A percentile compares a stretch with the other conserved stretches of the same genome.
phyloP scores from a whole-genome alignment of 2,888 invertebrate genomes.

The Conomelus anceps region DNA sequence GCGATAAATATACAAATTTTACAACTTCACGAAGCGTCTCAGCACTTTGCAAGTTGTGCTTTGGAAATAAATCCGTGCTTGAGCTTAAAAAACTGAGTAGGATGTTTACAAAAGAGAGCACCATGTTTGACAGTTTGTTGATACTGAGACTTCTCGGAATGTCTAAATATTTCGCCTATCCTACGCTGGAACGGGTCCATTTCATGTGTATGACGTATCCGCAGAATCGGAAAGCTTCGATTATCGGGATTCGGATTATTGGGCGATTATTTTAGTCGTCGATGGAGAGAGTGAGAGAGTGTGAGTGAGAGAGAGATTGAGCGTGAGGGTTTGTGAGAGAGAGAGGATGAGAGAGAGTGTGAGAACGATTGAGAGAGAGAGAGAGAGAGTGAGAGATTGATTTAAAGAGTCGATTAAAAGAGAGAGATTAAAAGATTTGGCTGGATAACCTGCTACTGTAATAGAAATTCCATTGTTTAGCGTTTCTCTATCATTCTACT shows the following conservation, averaged over 20 bases:
- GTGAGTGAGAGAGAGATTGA: neutral
- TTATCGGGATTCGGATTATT: neutral
- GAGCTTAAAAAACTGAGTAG: neutral
- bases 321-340: neutral
- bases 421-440: neutral
- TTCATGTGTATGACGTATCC: neutral
- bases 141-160: neutral
- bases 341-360: neutral
- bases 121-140: neutral
- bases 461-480: neutral
- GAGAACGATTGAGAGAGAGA: neutral
- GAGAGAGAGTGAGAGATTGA: neutral
- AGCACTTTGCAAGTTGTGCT: no score
- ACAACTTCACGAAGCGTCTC: conserved; percentile 13
- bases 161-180: neutral
- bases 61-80: no score
- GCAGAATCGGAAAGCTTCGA: neutral
- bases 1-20: conserved; percentile 24
- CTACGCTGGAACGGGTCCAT: neutral
- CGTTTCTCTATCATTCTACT: no score
- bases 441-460: no score
- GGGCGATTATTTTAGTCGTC: neutral
- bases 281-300: neutral
- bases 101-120: neutral
- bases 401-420: neutral